Conservation (phyloP, 2,113 vertebrate species). For the Halichoeres trimaculatus region DNA sequence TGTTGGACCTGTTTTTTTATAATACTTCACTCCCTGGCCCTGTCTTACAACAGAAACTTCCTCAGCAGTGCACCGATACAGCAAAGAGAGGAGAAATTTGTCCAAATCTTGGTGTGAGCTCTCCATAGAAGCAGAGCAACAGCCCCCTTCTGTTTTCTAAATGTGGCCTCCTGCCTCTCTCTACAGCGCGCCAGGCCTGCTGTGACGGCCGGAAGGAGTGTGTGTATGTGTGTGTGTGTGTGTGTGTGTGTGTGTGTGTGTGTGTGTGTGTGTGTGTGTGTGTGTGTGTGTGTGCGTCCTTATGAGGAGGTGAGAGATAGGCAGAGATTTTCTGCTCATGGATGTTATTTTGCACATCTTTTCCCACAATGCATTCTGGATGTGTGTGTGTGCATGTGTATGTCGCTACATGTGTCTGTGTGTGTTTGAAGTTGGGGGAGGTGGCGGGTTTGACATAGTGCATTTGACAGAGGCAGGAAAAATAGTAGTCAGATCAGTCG, state of each 20-base stretch:
- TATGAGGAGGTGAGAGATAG: conserved; percentile 13
- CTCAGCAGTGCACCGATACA: conserved; percentile 20
- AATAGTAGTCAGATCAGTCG: conserved; percentile 62
- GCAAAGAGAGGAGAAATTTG: conserved; percentile 52
- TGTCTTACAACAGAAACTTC: conserved; percentile 48
- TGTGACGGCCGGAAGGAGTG: conserved; percentile 47
- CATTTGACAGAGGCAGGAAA: conserved; percentile 62
- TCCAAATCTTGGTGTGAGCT: conserved; percentile 51
- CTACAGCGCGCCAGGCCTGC: conserved; percentile 51
- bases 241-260: conserved; percentile 47
- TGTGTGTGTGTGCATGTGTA: background rate
- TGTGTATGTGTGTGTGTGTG: conserved; percentile 52
- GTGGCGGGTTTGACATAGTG: conserved; percentile 43
- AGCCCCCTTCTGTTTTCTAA: conserved; percentile 69
- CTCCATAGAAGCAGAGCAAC: conserved; percentile 61
- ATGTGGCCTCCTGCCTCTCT: conserved; percentile 63
- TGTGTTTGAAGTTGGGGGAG: conserved; percentile 34
- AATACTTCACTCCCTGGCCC: conserved; percentile 19
- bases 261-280: conserved; percentile 48
- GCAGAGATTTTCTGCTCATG: conserved; percentile 39
- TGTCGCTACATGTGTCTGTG: conserved; percentile 3
- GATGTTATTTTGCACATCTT: conserved; percentile 30
- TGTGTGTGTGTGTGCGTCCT: conserved; percentile 11
- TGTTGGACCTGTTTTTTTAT: conserved; percentile 17
- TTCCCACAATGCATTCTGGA: conserved; percentile 44